Evolutionary conservation across 2,113 vertebrate species (phyloP), one percentile per base, ranked within the genome.

Genomic region (Tenrec ecaudatus): DNA sequence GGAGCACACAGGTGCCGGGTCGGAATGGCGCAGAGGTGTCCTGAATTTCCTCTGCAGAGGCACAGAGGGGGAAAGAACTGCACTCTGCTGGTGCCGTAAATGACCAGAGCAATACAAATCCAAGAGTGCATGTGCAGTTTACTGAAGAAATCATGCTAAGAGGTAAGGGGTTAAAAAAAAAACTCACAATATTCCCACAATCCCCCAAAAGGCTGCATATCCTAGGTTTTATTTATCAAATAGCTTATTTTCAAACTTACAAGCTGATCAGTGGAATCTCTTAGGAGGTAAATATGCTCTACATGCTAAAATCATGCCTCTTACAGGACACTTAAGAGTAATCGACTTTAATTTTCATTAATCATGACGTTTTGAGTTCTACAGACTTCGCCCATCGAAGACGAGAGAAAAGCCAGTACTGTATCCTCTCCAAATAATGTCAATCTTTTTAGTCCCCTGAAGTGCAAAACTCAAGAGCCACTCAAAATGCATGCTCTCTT

Each of bases 11-110:
- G 19, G 2, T 29, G 40, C 79, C 84, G 57, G 4, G 16, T 14
- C 15, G 85, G 87, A 82, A 66, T 36, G 82, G 82, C 36, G 57
- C 86, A 25, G 62, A 53, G 15, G 53, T 23, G 85, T 64, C 5
- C 11, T 78, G 92, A 62, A 86, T 91, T 75, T 53, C 88, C 92
- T 93, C 90, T 89, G 90, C 92, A 95, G 86, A 75, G 64, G 38
- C 47, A 84, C 68, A 77, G 79, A 64, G 2, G 78, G 71, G 75
- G 85, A 53, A 81, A 85, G 6, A 19, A 88, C 33, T 58, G 17
- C 77, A 36, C n/a, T 81, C 69, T 91, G 78, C 62, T 16, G 1
- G 58, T n/a, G 31, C 88, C 76, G 62, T 43, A 91, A 79, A 82
- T 20, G 25, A 14, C 25, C 75, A 23, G 20, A 4, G 7, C 53